Base-by-base conservation (phyloP, 2,113 vertebrate species). In the Cynocephalus volans region DNA sequence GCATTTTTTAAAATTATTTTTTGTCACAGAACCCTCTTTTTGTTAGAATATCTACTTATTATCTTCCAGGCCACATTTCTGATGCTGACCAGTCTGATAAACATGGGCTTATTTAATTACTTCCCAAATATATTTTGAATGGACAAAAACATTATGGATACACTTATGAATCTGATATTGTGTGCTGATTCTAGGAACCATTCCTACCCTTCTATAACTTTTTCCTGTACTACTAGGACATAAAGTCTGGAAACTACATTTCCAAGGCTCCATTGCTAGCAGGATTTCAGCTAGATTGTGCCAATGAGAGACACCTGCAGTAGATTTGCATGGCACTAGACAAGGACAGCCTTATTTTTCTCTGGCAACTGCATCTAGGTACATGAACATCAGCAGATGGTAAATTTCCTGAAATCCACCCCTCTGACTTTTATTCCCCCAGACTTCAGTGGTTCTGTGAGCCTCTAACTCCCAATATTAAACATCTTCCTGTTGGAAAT, bases 61-160 rank as follows among this genome's bases (percentile, higher is more conserved):
- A 33, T 67, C 18, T 80, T 86, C 50, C 8, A 87, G 67, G 60
- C 13, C 70, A 70, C 28, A 93, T 88, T 93, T 80, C 50, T 83
- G 50, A 79, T 62, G 17, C 77, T 91, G 56, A 24, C 21, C 72
- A 67, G 26, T 92, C 89, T 89, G n/a, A 94, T 10, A 81, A 88
- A 50, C n/a, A 62, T 41, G 6, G 15, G 45, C 4, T 69, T 96
- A 81, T 45, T 73, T 64, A 62, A 67, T 81, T 93, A 54, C 10
- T 86, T 86, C 58, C 45, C 45, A 92, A 87, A 90, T 28, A 82
- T 7, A 95, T 95, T 93, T 87, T 65, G 41, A 94, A 88, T 65
- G 24, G 50, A 48, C 24, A 64, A 88, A 90, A 90, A 52, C 19
- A 93, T n/a, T 90, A 73, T 12, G 13, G 5, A 90, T 36, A 72